phyloP scores from a whole-genome alignment of 2,797 vertebrate genomes.

The Adrianichthys oophorus region DNA sequence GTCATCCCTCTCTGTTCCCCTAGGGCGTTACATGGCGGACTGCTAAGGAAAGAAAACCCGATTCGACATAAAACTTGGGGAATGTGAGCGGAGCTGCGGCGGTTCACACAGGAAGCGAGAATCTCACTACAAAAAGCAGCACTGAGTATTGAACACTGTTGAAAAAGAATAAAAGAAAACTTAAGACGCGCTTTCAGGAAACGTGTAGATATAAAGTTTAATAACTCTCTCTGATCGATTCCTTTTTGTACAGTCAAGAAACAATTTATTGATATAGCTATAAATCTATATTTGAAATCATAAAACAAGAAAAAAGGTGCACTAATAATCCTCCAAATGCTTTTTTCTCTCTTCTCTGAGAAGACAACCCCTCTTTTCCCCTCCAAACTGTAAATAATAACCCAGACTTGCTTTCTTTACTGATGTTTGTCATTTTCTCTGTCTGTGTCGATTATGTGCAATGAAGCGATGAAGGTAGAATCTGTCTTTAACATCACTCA shows the following conservation, averaged over 20 bases:
- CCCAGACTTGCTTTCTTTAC: constrained; percentile 25
- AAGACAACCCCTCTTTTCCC: constrained; percentile 2
- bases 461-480: constrained; percentile 81
- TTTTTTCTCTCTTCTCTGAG: constrained; percentile 44
- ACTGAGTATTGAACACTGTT: constrained; percentile 94
- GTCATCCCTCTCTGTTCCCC: constrained; percentile 29
- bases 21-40: constrained; percentile 97
- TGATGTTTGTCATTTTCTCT: constrained; percentile 13
- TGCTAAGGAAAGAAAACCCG: constrained; percentile 79
- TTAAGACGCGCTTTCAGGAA: constrained; percentile 68
- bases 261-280: constrained; percentile 70
- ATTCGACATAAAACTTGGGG: constrained; percentile 26
- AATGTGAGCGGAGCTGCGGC: constrained; percentile 44
- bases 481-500: constrained; percentile 74
- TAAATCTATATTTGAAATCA: constrained; percentile 79
- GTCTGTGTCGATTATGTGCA: constrained; percentile 75
- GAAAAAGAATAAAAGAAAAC: constrained; percentile 44
- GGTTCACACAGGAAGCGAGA: constrained; percentile 74
- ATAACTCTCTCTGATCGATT: constrained; percentile 77
- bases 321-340: constrained; percentile 80
- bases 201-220: constrained; percentile 72
- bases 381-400: constrained; percentile 58
- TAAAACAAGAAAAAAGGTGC: constrained; percentile 76
- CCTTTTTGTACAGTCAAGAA: constrained; percentile 81
- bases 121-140: constrained; percentile 86